Evolutionary conservation across 2,113 vertebrate species (phyloP).

Genomic region (Barbus barbus): DNA sequence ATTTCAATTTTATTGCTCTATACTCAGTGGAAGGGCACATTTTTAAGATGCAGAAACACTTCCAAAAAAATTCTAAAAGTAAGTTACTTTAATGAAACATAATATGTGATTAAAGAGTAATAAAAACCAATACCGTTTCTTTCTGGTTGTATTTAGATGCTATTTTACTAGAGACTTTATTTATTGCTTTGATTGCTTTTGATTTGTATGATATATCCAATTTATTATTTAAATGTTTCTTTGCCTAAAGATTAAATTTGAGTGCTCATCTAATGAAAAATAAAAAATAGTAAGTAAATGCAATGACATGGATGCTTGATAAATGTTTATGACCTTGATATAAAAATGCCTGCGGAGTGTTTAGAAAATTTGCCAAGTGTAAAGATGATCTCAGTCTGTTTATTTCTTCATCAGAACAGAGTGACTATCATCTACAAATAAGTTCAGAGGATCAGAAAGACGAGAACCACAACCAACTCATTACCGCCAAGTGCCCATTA

Average conservation of each 20-base stretch:
- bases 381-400: not conserved
- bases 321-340: not conserved
- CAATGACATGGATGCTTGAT: not conserved
- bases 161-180: not conserved
- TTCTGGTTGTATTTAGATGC: not conserved
- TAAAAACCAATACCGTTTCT: not conserved
- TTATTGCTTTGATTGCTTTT: not conserved
- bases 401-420: not conserved
- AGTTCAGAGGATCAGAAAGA: constrained; percentile 5
- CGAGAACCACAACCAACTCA: constrained; percentile 23
- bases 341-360: not conserved
- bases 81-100: not conserved
- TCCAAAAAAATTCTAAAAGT: too few relatives aligned
- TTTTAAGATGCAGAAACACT: too few relatives aligned
- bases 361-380: not conserved
- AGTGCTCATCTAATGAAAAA: not conserved
- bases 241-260: not conserved
- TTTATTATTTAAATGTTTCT: not conserved
- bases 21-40: too few relatives aligned
- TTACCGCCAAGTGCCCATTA: constrained; percentile 28
- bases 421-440: not conserved
- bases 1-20: too few relatives aligned
- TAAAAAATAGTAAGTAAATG: not conserved
- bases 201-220: not conserved
- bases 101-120: not conserved